These are phyloP conservation scores for Polyodon spathula DNA, from an alignment of 2,113 vertebrate species.

Conservation along the genomic window DNA sequence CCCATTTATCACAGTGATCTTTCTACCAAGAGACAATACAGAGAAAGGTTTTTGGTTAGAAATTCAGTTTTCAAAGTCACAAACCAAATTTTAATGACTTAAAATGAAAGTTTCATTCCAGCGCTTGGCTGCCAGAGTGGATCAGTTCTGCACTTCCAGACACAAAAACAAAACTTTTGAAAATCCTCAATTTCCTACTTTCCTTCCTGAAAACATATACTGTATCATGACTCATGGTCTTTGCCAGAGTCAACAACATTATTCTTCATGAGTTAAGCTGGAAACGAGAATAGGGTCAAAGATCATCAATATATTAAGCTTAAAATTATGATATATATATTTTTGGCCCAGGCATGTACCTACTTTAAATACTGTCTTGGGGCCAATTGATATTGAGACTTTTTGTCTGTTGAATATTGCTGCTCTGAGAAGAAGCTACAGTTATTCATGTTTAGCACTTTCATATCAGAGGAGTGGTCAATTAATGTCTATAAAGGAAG, in stretches of 20 bases:
- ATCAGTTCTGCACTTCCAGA: constrained; percentile 12
- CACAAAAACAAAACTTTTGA: constrained; percentile 28
- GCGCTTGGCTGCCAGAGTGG: background rate
- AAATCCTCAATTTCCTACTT: constrained; percentile 34
- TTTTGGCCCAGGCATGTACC: background rate
- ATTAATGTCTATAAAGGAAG: too few relatives aligned
- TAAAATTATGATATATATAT: background rate
- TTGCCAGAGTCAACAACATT: constrained; percentile 37
- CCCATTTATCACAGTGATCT: too few relatives aligned
- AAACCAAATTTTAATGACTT: background rate
- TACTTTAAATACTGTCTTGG: background rate
- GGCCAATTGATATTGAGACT: background rate
- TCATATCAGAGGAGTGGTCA: background rate
- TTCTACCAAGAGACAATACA: too few relatives aligned
- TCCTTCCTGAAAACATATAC: constrained; percentile 35
- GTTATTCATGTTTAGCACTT: background rate
- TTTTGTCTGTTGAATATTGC: constrained; percentile 1
- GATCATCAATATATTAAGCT: constrained; percentile 24
- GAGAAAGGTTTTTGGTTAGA: too few relatives aligned
- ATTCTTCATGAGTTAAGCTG: constrained; percentile 28
- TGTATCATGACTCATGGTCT: constrained; percentile 25
- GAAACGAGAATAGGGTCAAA: constrained; percentile 30
- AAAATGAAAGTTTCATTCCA: background rate
- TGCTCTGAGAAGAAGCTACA: background rate
- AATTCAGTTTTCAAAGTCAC: too few relatives aligned